phyloP scores from a whole-genome alignment of 2,888 invertebrate species.

The Pinctada fucata region DNA sequence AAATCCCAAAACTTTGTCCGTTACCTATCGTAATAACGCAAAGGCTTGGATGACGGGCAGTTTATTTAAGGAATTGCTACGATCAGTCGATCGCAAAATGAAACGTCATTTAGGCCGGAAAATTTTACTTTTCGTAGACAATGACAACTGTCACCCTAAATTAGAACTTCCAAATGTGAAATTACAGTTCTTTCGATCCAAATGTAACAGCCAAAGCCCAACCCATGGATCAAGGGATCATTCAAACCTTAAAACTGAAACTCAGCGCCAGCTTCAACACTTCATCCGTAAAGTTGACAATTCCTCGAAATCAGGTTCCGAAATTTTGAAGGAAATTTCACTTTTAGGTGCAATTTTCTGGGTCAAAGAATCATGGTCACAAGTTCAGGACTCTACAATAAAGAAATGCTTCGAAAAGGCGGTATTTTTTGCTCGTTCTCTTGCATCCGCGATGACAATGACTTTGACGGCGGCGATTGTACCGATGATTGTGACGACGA shows the following conservation, averaged over 20 bases:
- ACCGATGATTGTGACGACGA: not conserved
- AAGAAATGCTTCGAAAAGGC: conserved; percentile 3
- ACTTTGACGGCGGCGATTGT: not conserved
- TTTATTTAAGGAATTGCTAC: conserved; percentile 4
- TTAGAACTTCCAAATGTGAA: conserved; percentile 3
- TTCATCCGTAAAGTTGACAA: not conserved
- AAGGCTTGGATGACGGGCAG: not conserved
- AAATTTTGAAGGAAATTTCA: conserved; percentile 3
- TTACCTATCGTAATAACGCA: not conserved
- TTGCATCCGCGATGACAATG: not conserved
- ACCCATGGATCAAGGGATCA: conserved; percentile 38
- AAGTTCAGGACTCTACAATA: not conserved
- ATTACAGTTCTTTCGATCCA: conserved; percentile 4
- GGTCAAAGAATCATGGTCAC: not conserved
- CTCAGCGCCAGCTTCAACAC: conserved; percentile 3
- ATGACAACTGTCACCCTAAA: conserved; percentile 12
- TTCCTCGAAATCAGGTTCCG: not conserved
- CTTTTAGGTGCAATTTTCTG: not conserved
- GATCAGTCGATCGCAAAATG: conserved; percentile 2
- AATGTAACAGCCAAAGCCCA: conserved; percentile 20
- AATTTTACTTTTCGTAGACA: conserved; percentile 10
- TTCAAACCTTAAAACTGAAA: conserved; percentile 28
- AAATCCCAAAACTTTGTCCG: not conserved
- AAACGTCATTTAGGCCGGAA: conserved; percentile 6
- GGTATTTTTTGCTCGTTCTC: not conserved